Evolutionary conservation across 2,113 vertebrate genomes (phyloP).

Genomic region (Dromaius novaehollandiae): DNA sequence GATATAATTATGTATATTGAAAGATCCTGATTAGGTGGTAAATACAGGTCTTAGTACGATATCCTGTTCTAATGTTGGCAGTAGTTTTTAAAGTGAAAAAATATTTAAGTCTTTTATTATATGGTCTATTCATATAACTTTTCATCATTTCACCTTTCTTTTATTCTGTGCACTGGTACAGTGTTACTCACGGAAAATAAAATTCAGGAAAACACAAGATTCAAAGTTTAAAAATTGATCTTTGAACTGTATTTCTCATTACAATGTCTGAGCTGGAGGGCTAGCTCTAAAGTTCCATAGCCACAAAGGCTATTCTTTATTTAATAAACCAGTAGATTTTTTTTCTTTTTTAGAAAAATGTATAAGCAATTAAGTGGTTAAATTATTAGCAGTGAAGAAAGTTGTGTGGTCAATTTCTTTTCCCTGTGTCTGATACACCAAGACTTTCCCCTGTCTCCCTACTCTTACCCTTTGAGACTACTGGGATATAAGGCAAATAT

Average conservation of each 20-base stretch:
- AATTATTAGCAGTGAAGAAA: background rate
- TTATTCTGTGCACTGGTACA: background rate
- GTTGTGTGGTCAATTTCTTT: background rate
- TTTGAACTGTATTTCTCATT: background rate
- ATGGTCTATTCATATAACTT: background rate
- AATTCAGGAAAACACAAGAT: background rate
- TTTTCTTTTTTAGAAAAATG: background rate
- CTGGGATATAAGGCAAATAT: background rate
- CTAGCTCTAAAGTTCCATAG: background rate
- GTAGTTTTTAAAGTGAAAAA: background rate
- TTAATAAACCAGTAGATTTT: background rate
- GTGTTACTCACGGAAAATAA: background rate
- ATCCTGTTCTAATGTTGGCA: background rate
- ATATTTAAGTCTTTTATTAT: background rate
- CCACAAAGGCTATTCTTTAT: background rate
- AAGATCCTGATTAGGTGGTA: background rate
- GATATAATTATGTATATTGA: background rate
- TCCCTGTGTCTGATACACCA: background rate
- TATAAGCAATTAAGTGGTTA: background rate
- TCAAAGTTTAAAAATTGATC: background rate
- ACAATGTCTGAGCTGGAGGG: background rate
- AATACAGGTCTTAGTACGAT: background rate
- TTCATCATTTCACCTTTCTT: background rate
- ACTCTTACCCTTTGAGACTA: background rate
- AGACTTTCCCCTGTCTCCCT: background rate